Conservation (phyloP, 1,140 invertebrate species). For the Drosophila kurseongensis region DNA sequence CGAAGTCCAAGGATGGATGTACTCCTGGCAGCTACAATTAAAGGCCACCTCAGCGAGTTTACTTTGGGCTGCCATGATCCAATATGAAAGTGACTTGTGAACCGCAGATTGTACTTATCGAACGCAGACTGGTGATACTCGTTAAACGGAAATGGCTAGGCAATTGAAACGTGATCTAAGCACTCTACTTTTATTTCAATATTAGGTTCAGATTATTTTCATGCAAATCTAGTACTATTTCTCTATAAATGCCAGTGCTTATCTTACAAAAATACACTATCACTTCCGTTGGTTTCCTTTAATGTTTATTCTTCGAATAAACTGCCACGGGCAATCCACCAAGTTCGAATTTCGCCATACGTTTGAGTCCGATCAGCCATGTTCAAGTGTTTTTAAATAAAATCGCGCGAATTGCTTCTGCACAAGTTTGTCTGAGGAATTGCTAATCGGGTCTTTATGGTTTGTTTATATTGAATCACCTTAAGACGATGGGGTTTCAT, state of each 20-base stretch:
- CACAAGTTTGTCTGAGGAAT: not conserved
- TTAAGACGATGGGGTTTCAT: not conserved
- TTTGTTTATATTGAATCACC: constrained; percentile 14
- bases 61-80: constrained; percentile 86
- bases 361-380: constrained; percentile 5
- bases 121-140: constrained; percentile 24
- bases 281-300: not conserved
- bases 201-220: not conserved
- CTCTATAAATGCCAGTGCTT: not conserved
- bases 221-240: not conserved
- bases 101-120: constrained; percentile 13
- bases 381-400: not conserved
- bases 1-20: constrained; percentile 91
- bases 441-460: constrained; percentile 2
- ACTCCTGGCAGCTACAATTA: constrained; percentile 87
- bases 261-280: not conserved
- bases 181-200: not conserved
- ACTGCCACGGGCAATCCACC: constrained; percentile 1
- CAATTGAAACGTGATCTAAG: constrained; percentile 4
- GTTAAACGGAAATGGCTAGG: constrained; percentile 7
- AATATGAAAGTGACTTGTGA: not conserved
- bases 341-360: not conserved
- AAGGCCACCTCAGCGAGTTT: constrained; percentile 85
- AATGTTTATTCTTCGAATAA: not conserved
- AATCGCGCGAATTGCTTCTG: not conserved